Evolutionary conservation across 2,797 vertebrate species (phyloP).

Genomic region (Miichthys miiuy): DNA sequence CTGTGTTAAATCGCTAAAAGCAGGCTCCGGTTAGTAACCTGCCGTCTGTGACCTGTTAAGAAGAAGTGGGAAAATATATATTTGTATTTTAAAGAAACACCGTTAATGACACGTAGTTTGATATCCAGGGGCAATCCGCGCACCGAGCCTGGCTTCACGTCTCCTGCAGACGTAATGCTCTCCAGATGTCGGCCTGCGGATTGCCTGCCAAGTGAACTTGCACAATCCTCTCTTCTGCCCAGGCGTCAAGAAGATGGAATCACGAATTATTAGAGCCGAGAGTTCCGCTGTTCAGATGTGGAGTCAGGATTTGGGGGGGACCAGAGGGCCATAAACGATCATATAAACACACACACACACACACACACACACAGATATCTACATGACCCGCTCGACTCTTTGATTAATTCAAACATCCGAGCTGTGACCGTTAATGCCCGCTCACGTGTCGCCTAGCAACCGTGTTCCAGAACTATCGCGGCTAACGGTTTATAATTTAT

Average conservation of each 20-base stretch:
- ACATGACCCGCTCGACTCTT: not conserved
- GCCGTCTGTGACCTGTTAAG: slow-evolving; percentile 50
- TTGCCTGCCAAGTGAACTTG: slow-evolving; percentile 87
- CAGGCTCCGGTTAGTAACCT: slow-evolving; percentile 28
- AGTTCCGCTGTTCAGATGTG: slow-evolving; percentile 56
- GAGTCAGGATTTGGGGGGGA: not conserved
- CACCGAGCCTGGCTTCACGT: slow-evolving; percentile 80
- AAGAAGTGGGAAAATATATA: not conserved
- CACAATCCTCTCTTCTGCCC: slow-evolving; percentile 85
- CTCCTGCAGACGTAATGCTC: slow-evolving; percentile 84
- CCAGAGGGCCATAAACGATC: slow-evolving; percentile 32
- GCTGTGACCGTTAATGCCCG: not conserved
- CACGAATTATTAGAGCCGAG: slow-evolving; percentile 50
- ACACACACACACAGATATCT: not conserved
- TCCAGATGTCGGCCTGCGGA: slow-evolving; percentile 85
- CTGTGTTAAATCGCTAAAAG: not conserved
- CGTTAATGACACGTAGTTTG: slow-evolving; percentile 81
- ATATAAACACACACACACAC: slow-evolving; percentile 21
- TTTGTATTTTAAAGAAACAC: slow-evolving; percentile 2
- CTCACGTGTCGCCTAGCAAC: slow-evolving; percentile 58
- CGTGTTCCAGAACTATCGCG: slow-evolving; percentile 8
- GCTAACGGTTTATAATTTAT: no score
- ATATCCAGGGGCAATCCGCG: slow-evolving; percentile 76
- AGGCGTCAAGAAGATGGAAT: slow-evolving; percentile 77
- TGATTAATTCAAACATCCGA: not conserved